A percentile compares a stretch with the other conserved stretches of the same genome.
phyloP scores from a whole-genome alignment of 2,888 invertebrate species.

The Chrysodeixis includens region DNA sequence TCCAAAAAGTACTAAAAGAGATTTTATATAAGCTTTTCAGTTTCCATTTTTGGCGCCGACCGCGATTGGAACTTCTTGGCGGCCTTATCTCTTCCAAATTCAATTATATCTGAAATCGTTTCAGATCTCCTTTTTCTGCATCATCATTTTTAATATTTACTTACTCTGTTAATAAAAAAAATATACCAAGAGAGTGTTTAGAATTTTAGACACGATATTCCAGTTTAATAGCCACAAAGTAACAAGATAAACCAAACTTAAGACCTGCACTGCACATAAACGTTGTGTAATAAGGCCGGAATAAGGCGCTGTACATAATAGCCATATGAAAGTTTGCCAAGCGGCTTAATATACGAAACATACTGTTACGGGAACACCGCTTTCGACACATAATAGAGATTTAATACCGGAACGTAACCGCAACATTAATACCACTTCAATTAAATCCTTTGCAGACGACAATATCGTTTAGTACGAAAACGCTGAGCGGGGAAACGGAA shows the following conservation, averaged over 20 bases:
- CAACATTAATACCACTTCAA: constrained; percentile 49
- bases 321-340: constrained; percentile 37
- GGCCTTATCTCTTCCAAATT: constrained; percentile 22
- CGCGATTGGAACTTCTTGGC: constrained; percentile 17
- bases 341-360: constrained; percentile 26
- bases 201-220: not conserved
- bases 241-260: constrained; percentile 23
- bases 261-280: constrained; percentile 20
- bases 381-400: constrained; percentile 51
- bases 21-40: constrained; percentile 7
- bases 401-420: constrained; percentile 47
- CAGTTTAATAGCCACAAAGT: constrained; percentile 2
- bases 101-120: constrained; percentile 6
- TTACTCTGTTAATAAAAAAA: not conserved
- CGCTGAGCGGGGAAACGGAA: constrained; percentile 19
- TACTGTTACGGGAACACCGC: constrained; percentile 27
- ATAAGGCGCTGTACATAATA: constrained; percentile 34
- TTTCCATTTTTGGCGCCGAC: constrained; percentile 39
- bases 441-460: constrained; percentile 43
- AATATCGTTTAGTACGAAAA: constrained; percentile 43
- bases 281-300: constrained; percentile 29
- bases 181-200: not conserved
- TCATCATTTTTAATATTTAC: constrained; percentile 1
- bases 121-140: constrained; percentile 8
- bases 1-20: constrained; percentile 8